phyloP scores from a whole-genome alignment of 2,113 vertebrate species.

The Marcusenius ussheri region DNA sequence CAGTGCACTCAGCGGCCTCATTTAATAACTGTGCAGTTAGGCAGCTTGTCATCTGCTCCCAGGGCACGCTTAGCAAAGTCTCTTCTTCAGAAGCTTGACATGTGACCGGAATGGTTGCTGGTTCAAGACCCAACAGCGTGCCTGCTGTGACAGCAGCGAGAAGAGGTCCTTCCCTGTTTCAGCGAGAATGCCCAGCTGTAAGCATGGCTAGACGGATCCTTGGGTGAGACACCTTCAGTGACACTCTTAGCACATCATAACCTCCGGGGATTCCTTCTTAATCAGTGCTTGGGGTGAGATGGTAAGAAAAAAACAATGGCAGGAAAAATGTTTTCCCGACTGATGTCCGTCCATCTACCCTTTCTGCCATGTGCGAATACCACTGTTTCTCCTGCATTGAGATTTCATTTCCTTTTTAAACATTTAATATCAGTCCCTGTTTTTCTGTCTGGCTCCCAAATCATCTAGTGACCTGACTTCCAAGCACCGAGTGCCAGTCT shows the following conservation, averaged over 20 bases:
- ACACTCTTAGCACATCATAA: background rate
- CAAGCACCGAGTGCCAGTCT: constrained; percentile 11
- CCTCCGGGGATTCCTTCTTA: background rate
- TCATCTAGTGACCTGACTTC: constrained; percentile 18
- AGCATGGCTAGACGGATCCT: background rate
- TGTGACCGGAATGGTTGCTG: background rate
- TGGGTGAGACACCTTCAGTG: background rate
- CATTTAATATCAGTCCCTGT: constrained; percentile 1
- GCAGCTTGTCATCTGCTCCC: constrained; percentile 6
- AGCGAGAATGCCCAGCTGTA: background rate
- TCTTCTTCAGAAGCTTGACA: background rate
- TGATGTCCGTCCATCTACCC: background rate
- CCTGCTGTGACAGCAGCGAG: background rate
- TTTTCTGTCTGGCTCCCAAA: background rate
- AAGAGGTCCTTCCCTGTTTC: background rate
- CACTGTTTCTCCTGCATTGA: background rate
- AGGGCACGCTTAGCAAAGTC: background rate
- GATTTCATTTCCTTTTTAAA: constrained; percentile 3
- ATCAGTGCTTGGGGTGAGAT: background rate
- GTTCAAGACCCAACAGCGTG: background rate
- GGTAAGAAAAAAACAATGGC: background rate
- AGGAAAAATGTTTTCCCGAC: background rate
- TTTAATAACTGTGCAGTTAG: background rate
- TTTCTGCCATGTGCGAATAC: background rate
- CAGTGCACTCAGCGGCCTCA: background rate